phyloP scores from a whole-genome alignment of 2,888 invertebrate genomes.

The Linnaemya tessellans region DNA sequence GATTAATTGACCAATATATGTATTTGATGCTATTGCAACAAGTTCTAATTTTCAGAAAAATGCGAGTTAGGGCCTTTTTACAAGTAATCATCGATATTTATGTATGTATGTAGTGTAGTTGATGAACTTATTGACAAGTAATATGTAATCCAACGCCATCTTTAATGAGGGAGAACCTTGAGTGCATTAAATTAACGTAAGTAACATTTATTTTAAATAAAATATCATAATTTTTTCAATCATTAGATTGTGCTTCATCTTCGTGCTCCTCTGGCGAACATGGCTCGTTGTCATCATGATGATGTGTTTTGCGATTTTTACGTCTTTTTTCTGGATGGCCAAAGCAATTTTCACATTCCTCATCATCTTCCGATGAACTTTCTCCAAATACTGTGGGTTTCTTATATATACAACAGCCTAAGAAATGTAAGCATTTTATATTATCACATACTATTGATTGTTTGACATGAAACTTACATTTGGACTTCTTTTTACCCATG shows the following conservation, averaged over 20 bases:
- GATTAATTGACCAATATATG: no score
- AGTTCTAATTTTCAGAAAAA: no score
- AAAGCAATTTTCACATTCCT: constrained; percentile 94
- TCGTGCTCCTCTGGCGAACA: constrained; percentile 39
- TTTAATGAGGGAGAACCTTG: constrained; percentile 10
- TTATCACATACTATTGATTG: background rate
- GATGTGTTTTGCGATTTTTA: constrained; percentile 77
- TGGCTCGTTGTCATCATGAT: constrained; percentile 56
- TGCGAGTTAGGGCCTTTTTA: no score
- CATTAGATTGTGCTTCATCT: constrained; percentile 24
- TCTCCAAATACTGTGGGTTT: constrained; percentile 95
- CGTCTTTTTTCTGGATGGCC: constrained; percentile 90
- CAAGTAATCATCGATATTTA: no score
- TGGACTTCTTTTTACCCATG: constrained; percentile 97
- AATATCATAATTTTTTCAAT: constrained; percentile 14
- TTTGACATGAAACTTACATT: constrained; percentile 87
- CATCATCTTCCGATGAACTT: constrained; percentile 92
- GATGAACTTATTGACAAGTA: background rate
- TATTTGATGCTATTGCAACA: no score
- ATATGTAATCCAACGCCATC: background rate
- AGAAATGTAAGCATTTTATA: constrained; percentile 10
- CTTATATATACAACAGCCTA: constrained; percentile 97
- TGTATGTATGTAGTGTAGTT: no score
- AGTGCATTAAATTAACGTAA: constrained; percentile 2
- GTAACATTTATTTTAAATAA: constrained; percentile 15